Evolutionary conservation across 2,888 invertebrate species (phyloP).

Genomic region (Coenonympha glycerion): DNA sequence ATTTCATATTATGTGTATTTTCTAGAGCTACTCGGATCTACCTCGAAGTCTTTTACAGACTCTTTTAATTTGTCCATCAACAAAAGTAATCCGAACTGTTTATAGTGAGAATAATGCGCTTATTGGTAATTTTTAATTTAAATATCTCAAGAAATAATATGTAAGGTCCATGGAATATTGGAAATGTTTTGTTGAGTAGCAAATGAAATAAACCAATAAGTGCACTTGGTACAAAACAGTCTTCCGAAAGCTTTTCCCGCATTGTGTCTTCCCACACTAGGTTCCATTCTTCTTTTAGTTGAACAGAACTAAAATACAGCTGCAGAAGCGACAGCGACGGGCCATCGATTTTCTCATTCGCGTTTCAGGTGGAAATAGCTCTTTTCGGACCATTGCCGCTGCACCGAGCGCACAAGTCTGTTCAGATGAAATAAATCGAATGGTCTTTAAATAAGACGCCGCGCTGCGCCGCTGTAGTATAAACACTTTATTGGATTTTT

Average conservation of each 20-base stretch:
- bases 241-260: slow-evolving; percentile 9
- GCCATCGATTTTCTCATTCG: slow-evolving; percentile 46
- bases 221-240: slow-evolving; percentile 4
- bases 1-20: too few species aligned
- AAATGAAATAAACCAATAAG: slow-evolving; percentile 3
- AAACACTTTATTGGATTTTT: slow-evolving; percentile 36
- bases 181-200: too few species aligned
- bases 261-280: slow-evolving; percentile 11
- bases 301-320: slow-evolving; percentile 20
- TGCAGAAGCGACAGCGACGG: slow-evolving; percentile 15
- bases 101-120: too few species aligned
- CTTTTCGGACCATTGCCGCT: slow-evolving; percentile 48
- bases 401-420: slow-evolving; percentile 38
- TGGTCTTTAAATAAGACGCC: slow-evolving; percentile 36
- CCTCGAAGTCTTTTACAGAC: too few species aligned
- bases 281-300: slow-evolving; percentile 11
- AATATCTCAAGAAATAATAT: too few species aligned
- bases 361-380: slow-evolving; percentile 50
- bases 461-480: slow-evolving; percentile 30
- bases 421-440: slow-evolving; percentile 54
- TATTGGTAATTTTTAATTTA: too few species aligned
- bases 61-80: too few species aligned
- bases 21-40: too few species aligned
- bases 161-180: too few species aligned
- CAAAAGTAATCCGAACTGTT: too few species aligned